Percentiles rank a stretch among this genome's conserved stretches.
These are phyloP conservation scores for Silurus glanis DNA, from an alignment of 2,113 vertebrate species.

Conservation along the genomic window DNA sequence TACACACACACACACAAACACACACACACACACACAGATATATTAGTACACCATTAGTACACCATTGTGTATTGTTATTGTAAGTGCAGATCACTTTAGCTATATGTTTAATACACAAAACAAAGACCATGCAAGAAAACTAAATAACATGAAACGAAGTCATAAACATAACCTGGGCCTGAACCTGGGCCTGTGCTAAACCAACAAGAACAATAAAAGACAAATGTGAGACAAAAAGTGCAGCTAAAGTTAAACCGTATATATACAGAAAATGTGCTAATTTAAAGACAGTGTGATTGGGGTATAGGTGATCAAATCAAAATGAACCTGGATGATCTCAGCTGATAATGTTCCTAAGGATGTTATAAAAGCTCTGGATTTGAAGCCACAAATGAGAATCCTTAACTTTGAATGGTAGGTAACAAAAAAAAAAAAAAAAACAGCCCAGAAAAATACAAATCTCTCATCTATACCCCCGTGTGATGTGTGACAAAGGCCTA, in stretches of 20 bases:
- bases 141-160: no score
- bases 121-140: no score
- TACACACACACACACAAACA: background rate
- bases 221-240: no score
- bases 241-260: no score
- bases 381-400: background rate
- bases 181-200: no score
- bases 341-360: background rate
- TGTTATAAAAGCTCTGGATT: background rate
- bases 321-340: background rate
- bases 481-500: conserved; percentile 10
- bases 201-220: no score
- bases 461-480: background rate
- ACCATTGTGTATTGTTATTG: background rate
- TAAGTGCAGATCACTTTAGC: no score
- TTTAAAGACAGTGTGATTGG: no score
- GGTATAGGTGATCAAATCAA: background rate
- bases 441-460: background rate
- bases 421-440: background rate
- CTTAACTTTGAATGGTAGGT: background rate
- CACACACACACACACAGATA: no score
- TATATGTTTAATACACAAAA: no score
- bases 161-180: no score
- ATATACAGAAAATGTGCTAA: no score
- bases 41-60: background rate